phyloP scores from a whole-genome alignment of 2,888 invertebrate species.

The Watsonalla cultraria region DNA sequence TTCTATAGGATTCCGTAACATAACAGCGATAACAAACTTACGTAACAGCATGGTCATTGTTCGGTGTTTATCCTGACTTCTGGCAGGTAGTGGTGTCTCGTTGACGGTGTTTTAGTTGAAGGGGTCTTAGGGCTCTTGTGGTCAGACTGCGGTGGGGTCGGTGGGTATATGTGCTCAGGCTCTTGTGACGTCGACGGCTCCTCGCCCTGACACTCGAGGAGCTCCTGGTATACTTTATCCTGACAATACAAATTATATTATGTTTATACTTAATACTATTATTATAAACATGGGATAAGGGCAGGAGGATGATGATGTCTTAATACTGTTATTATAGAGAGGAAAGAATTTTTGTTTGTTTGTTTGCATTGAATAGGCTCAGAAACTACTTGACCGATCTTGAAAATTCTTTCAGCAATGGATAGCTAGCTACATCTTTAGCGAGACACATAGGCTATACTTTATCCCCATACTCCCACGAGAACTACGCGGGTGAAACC shows the following conservation, averaged over 20 bases:
- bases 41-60: slow-evolving; percentile 15
- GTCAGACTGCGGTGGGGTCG: slow-evolving; percentile 67
- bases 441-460: no score
- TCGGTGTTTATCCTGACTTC: slow-evolving; percentile 29
- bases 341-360: no score
- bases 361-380: no score
- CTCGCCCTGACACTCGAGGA: slow-evolving; percentile 38
- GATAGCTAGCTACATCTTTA: no score
- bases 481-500: no score
- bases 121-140: slow-evolving; percentile 68
- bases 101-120: slow-evolving; percentile 54
- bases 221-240: slow-evolving; percentile 60
- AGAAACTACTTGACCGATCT: no score
- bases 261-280: background rate
- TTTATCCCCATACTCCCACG: no score
- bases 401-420: no score
- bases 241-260: slow-evolving; percentile 18
- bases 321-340: no score
- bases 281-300: no score
- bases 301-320: no score
- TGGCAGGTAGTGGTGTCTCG: slow-evolving; percentile 31
- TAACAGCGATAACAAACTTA: slow-evolving; percentile 9
- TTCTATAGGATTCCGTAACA: slow-evolving; percentile 4
- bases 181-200: slow-evolving; percentile 34
- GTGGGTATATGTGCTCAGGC: slow-evolving; percentile 55